phyloP scores from a whole-genome alignment of 2,888 invertebrate species.

The Rhaphigaster nebulosa region DNA sequence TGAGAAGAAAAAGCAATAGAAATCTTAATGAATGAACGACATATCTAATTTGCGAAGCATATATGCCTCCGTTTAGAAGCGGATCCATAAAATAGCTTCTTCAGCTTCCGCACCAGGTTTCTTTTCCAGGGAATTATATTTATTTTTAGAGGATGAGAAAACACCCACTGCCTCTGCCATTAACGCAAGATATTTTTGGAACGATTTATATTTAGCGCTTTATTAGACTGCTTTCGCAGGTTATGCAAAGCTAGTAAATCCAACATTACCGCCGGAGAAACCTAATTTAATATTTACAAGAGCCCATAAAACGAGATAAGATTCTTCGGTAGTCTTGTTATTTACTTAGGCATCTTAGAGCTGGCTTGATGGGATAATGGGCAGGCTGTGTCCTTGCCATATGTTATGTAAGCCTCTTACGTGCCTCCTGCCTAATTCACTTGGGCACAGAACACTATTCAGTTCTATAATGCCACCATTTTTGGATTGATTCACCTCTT shows the following conservation, averaged over 20 bases:
- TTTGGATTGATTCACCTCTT: not conserved
- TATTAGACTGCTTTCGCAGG: not conserved
- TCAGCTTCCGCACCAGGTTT: not conserved
- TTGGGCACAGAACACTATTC: not conserved
- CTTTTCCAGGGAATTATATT: not conserved
- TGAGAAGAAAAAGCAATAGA: not conserved
- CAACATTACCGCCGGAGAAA: not conserved
- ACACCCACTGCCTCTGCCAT: not conserved
- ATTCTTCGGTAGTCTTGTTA: not conserved
- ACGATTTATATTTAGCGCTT: not conserved
- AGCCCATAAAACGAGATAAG: not conserved
- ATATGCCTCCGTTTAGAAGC: not conserved
- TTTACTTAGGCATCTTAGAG: not conserved
- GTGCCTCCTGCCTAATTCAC: not conserved
- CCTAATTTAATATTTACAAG: not conserved
- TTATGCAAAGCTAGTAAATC: not conserved
- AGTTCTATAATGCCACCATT: not conserved
- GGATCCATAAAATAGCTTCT: not conserved
- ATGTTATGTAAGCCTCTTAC: constrained; percentile 23
- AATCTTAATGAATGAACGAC: not conserved
- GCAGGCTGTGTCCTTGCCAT: not conserved
- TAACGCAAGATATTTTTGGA: not conserved
- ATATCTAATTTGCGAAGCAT: not conserved
- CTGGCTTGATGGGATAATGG: not conserved
- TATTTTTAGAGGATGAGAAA: not conserved